These are phyloP conservation scores for Nannoperca obscura DNA, from an alignment of 2,797 vertebrate genomes.

Conservation along the genomic window DNA sequence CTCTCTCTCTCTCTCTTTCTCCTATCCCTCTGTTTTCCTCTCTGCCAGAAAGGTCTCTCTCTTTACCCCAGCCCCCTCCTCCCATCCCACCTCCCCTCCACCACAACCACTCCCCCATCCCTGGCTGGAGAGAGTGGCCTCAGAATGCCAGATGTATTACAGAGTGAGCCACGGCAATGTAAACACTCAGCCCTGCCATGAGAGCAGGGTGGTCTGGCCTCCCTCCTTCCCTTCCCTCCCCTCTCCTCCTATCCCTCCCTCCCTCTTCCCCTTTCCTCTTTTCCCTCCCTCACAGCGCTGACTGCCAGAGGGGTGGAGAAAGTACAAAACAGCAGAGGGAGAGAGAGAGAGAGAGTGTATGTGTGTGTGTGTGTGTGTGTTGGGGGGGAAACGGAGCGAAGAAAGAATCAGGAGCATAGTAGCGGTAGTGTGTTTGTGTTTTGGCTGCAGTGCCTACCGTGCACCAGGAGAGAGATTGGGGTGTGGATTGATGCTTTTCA, in stretches of 20 bases:
- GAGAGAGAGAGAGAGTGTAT: no score
- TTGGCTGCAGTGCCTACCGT: slow-evolving; percentile 81
- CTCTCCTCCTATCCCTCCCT: slow-evolving; percentile 41
- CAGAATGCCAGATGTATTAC: slow-evolving; percentile 99
- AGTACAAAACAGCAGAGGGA: slow-evolving; percentile 77
- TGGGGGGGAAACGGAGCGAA: slow-evolving; percentile 41
- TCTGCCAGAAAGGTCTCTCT: slow-evolving; percentile 74
- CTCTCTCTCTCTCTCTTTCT: slow-evolving; percentile 68
- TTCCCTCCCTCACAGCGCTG: slow-evolving; percentile 74
- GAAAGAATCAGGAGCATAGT: slow-evolving; percentile 84
- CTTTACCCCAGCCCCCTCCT: slow-evolving; percentile 53
- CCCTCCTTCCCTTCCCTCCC: slow-evolving; percentile 71
- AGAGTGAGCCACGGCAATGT: slow-evolving; percentile 98
- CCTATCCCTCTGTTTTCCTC: slow-evolving; percentile 60
- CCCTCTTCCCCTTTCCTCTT: slow-evolving; percentile 76
- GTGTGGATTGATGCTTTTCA: slow-evolving; percentile 81
- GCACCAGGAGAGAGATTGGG: slow-evolving; percentile 77
- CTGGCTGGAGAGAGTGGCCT: slow-evolving; percentile 90
- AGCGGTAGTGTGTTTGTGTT: slow-evolving; percentile 89
- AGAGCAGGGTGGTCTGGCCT: slow-evolving; percentile 96
- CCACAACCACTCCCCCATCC: slow-evolving; percentile 56
- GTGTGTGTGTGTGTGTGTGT: slow-evolving; percentile 50
- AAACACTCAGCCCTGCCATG: slow-evolving; percentile 96
- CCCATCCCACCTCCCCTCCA: slow-evolving; percentile 3
- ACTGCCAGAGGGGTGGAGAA: slow-evolving; percentile 84